A percentile compares a stretch with the other conserved stretches of the same genome.
Evolutionary conservation across 2,113 vertebrate genomes (phyloP).

Genomic region (Mirza zaza): DNA sequence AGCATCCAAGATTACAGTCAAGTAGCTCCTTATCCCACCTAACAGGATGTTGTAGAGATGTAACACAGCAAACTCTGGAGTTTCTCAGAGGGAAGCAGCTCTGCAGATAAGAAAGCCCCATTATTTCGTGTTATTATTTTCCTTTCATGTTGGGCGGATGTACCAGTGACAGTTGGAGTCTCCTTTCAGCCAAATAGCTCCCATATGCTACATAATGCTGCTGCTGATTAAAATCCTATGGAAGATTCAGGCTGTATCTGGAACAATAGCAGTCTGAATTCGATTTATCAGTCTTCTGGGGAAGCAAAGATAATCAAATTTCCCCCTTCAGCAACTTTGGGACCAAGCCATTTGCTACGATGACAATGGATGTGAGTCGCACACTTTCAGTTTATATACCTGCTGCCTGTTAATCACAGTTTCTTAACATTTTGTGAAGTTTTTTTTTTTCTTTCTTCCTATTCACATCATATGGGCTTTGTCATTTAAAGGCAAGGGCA

Average conservation of each 20-base stretch:
- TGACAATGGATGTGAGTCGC: constrained; percentile 55
- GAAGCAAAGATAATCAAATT: constrained; percentile 78
- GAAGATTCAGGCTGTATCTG: constrained; percentile 65
- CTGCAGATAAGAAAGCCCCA: constrained; percentile 43
- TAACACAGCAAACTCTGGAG: not conserved
- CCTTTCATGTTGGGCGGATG: constrained; percentile 56
- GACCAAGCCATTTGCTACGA: constrained; percentile 55
- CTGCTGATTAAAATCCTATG: constrained; percentile 74
- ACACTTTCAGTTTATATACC: constrained; percentile 49
- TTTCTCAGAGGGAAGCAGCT: constrained; percentile 60
- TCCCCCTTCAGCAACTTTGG: constrained; percentile 69
- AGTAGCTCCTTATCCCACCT: not conserved
- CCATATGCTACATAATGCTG: constrained; percentile 74
- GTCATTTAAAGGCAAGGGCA: constrained; percentile 36
- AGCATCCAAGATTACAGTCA: not conserved
- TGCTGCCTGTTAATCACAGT: constrained; percentile 64
- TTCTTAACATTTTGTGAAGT: constrained; percentile 30
- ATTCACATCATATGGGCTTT: not conserved
- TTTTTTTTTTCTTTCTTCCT: not conserved
- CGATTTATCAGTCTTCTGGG: constrained; percentile 74
- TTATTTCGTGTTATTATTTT: constrained; percentile 66
- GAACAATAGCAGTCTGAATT: constrained; percentile 71
- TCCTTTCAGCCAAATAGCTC: constrained; percentile 74
- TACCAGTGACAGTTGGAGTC: constrained; percentile 69
- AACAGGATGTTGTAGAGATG: constrained; percentile 17